Evolutionary conservation across 2,113 vertebrate species (phyloP).

Genomic region (Spheniscus mendiculus): DNA sequence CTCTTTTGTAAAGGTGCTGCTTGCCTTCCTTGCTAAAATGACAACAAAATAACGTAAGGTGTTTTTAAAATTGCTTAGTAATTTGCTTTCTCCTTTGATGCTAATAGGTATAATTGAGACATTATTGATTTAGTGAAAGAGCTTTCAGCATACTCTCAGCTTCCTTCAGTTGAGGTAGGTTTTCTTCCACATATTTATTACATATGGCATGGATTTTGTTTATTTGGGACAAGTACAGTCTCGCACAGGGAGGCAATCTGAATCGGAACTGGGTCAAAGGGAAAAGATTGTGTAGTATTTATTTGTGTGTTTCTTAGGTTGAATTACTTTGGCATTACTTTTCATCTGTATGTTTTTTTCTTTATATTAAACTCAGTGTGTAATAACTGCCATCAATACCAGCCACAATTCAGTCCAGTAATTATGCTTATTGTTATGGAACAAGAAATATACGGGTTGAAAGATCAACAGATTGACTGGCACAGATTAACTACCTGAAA

Average conservation of each 20-base stretch:
- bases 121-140: not conserved
- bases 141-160: not conserved
- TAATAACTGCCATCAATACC: not conserved
- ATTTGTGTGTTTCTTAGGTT: not conserved
- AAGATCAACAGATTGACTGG: not conserved
- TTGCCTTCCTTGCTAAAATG: not conserved
- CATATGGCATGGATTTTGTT: not conserved
- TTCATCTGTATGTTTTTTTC: not conserved
- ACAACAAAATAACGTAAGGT: not conserved
- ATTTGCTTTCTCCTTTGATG: conserved; percentile 38
- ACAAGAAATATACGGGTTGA: not conserved
- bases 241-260: not conserved
- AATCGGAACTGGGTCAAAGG: not conserved
- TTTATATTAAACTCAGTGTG: not conserved
- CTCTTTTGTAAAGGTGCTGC: not conserved
- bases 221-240: not conserved
- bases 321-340: not conserved
- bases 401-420: not conserved
- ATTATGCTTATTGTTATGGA: not conserved
- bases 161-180: not conserved
- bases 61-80: not conserved
- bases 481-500: not conserved
- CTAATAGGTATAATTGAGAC: not conserved
- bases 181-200: not conserved
- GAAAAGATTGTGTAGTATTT: not conserved